These are phyloP conservation scores for Bombus sylvicola DNA, from an alignment of 1,140 invertebrate genomes.

Conservation along the genomic window DNA sequence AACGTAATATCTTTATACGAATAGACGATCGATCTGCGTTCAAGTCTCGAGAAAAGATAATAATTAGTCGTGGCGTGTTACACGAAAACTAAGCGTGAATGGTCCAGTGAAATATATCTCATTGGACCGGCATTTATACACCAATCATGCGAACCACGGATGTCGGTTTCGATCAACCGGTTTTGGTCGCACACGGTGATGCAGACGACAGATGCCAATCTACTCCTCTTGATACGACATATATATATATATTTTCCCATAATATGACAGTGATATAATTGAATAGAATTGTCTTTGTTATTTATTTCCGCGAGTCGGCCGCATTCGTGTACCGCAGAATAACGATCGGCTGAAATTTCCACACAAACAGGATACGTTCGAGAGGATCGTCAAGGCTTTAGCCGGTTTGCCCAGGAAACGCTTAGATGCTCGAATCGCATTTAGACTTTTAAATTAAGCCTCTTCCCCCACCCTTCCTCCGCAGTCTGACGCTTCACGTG, in stretches of 20 bases:
- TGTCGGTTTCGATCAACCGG: constrained; percentile 39
- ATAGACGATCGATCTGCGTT: background rate
- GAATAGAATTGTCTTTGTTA: constrained; percentile 40
- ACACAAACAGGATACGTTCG: background rate
- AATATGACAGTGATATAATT: constrained; percentile 55
- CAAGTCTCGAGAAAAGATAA: too few species aligned
- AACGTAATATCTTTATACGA: too few species aligned
- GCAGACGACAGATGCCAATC: constrained; percentile 57
- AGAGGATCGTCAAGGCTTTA: constrained; percentile 27
- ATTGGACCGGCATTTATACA: too few species aligned
- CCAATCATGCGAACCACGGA: constrained; percentile 23
- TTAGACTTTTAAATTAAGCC: constrained; percentile 47
- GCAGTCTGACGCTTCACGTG: background rate
- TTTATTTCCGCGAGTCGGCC: constrained; percentile 14
- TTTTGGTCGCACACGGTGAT: constrained; percentile 22
- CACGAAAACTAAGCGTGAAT: too few species aligned
- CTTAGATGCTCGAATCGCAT: constrained; percentile 30
- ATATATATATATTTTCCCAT: constrained; percentile 42
- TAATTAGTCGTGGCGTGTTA: too few species aligned
- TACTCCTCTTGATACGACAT: background rate
- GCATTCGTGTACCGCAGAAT: background rate
- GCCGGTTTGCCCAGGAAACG: background rate
- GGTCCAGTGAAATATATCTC: too few species aligned
- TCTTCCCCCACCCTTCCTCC: background rate
- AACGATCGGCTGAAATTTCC: background rate